A percentile compares a stretch with the other conserved stretches of the same genome.
phyloP scores from a whole-genome alignment of 2,888 invertebrate genomes.

The Zhuqinia jingwanae region DNA sequence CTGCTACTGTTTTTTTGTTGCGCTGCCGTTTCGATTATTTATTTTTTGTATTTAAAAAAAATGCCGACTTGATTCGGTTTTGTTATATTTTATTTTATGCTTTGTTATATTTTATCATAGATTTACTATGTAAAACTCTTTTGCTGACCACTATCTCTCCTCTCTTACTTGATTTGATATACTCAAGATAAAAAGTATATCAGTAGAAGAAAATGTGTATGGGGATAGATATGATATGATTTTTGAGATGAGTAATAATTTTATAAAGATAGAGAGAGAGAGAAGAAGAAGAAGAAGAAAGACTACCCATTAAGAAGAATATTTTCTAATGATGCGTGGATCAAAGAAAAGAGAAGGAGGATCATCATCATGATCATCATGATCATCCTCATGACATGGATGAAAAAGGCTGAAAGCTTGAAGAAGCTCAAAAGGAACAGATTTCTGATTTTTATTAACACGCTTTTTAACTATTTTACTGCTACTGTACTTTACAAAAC shows the following conservation, averaged over 20 bases:
- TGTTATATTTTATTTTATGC: no score
- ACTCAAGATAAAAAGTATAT: no score
- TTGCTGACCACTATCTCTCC: no score
- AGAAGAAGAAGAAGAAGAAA: background rate
- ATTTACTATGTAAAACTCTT: no score
- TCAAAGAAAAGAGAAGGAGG: no score
- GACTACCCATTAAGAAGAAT: background rate
- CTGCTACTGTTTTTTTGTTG: constrained; percentile 1
- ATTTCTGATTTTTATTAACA: constrained; percentile 68
- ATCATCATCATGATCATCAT: background rate
- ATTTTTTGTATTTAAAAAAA: background rate
- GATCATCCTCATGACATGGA: constrained; percentile 61
- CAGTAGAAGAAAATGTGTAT: background rate
- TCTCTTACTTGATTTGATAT: no score
- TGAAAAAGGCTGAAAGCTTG: constrained; percentile 38
- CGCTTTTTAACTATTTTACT: constrained; percentile 61
- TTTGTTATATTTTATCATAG: no score
- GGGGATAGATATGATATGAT: background rate
- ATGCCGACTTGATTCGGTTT: background rate
- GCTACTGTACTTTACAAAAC: constrained; percentile 65
- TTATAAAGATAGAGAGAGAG: background rate
- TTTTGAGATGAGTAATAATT: background rate
- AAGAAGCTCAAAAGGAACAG: constrained; percentile 22
- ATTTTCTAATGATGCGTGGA: constrained; percentile 64
- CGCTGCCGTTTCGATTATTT: no score